Percentiles rank a stretch among this genome's conserved stretches.
Conservation (phyloP, 2,797 vertebrate genomes). For the Pipistrellus kuhlii region DNA sequence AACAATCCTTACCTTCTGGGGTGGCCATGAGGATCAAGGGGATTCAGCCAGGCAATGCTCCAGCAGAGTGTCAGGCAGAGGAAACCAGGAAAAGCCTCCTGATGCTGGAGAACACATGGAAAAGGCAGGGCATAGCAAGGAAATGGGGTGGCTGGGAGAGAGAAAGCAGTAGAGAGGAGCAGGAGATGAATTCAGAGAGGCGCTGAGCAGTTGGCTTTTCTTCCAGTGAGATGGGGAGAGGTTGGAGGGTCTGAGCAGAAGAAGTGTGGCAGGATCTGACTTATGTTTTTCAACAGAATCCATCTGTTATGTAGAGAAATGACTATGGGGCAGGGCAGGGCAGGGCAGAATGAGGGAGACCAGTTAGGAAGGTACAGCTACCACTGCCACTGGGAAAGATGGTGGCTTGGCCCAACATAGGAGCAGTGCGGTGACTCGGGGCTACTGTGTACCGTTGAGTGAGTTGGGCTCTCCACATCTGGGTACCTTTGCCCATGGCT, state of each 20-base stretch:
- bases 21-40: background rate
- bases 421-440: background rate
- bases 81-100: background rate
- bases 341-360: background rate
- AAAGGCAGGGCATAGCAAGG: background rate
- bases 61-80: background rate
- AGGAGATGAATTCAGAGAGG: background rate
- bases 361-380: background rate
- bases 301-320: background rate
- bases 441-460: background rate
- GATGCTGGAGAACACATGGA: background rate
- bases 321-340: background rate
- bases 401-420: background rate
- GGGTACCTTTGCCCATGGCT: background rate
- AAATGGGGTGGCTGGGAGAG: too few relatives aligned
- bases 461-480: background rate
- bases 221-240: background rate
- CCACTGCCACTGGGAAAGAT: background rate
- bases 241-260: background rate
- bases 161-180: background rate
- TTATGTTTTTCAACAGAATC: background rate
- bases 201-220: background rate
- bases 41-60: background rate
- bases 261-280: background rate
- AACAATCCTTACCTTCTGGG: background rate